phyloP scores from a whole-genome alignment of 2,888 invertebrate species.

The Myopa tessellatipennis region DNA sequence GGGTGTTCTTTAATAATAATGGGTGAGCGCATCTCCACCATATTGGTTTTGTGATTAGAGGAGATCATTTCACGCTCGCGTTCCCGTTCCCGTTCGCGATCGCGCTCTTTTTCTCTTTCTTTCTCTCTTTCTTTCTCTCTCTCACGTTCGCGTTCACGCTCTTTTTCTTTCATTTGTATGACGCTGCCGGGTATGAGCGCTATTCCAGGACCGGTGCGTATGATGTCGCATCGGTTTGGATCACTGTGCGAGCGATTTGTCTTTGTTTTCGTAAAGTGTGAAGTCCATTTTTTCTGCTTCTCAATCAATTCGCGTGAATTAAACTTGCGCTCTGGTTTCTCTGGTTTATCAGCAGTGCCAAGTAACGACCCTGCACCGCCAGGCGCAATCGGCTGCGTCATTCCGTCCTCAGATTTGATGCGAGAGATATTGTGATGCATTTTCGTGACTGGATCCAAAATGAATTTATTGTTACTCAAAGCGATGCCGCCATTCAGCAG shows the following conservation, averaged over 20 bases:
- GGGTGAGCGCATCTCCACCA: constrained; percentile 49
- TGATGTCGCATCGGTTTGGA: constrained; percentile 71
- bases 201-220: constrained; percentile 70
- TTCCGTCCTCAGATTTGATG: constrained; percentile 71
- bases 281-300: constrained; percentile 92
- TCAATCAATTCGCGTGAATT: constrained; percentile 88
- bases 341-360: constrained; percentile 73
- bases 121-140: constrained; percentile 45
- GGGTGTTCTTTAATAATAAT: constrained; percentile 51
- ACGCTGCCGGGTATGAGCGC: constrained; percentile 69
- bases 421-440: constrained; percentile 70
- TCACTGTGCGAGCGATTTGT: constrained; percentile 74
- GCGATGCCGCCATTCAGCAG: constrained; percentile 42
- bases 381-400: constrained; percentile 34
- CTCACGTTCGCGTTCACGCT: constrained; percentile 44
- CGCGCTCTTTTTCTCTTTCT: constrained; percentile 38
- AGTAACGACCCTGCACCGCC: constrained; percentile 6
- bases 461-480: constrained; percentile 61
- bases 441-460: constrained; percentile 60
- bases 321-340: constrained; percentile 85
- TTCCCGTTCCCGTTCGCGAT: constrained; percentile 12
- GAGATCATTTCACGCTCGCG: constrained; percentile 13
- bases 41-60: constrained; percentile 37
- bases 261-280: constrained; percentile 86
- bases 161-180: constrained; percentile 58